Evolutionary conservation across 2,797 vertebrate genomes (phyloP), one percentile per base, ranked within the genome.

Genomic region (Clarias laeviceps): DNA sequence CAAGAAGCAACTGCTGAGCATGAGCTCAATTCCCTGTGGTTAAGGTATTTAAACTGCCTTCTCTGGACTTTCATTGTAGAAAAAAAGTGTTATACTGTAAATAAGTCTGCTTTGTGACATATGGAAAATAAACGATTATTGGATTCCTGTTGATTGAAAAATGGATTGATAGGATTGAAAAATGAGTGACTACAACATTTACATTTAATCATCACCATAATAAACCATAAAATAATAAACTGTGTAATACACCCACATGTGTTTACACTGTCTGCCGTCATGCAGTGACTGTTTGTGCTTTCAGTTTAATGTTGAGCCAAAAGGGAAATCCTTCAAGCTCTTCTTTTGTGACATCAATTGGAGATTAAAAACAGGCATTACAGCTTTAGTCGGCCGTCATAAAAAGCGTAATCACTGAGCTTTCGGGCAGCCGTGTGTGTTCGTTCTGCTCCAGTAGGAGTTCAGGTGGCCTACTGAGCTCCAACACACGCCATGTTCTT

Each of bases 401-500:
- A 92, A 90, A 91, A 93, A 91, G 92, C 91, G 90, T 91, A 93
- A 93, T 94, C 90, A 91, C 87, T 86, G 78, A 76, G 61, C 82
- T 87, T 87, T 64, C 83, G 90, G 65, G 84, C 89, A 91, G 91
- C 89, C 91, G 88, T 82, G 73, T 82, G 65, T 83, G 84, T 88
- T 91, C 90, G 87, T 88, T 66, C 70, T 86, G 90, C 90, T 92
- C 85, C 88, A 89, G 88, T 90, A 91, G 90, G 93, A 90, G 88
- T 90, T 95, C 94, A 94, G 94, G 93, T 95, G 94, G 93, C 94
- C 91, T 89, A 90, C 89, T 90, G 88, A 92, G 90, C 88, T 91
- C 88, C 91, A 91, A 91, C 88, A 92, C 92, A 90, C 77, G 27
- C 89, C 89, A 86, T 84, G 89, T 87, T 91, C 54, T 77, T 57